These are phyloP conservation scores for Laterallus jamaicensis DNA, from an alignment of 2,113 vertebrate genomes.

Conservation along the genomic window DNA sequence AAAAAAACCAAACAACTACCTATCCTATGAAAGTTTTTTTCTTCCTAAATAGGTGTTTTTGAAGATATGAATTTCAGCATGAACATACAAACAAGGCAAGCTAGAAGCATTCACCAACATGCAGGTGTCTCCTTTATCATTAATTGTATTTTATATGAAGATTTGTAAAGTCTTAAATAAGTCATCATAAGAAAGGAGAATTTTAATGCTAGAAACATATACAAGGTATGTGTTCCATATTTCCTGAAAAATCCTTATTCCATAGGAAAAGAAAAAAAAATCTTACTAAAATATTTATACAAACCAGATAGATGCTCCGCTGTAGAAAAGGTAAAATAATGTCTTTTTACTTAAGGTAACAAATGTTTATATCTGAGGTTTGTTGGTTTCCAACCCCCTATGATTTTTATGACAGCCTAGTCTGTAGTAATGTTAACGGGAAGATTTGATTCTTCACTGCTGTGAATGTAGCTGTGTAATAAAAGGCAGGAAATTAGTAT, in stretches of 20 bases:
- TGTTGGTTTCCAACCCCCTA: fast-evolving
- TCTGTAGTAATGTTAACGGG: background rate
- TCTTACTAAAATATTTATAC: background rate
- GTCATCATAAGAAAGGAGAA: background rate
- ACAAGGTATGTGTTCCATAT: background rate
- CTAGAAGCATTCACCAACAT: background rate
- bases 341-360: background rate
- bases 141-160: background rate
- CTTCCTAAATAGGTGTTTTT: background rate
- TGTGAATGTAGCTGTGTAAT: background rate
- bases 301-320: background rate
- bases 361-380: background rate
- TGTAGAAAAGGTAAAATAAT: background rate
- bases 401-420: background rate
- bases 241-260: background rate
- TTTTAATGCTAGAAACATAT: background rate
- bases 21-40: background rate
- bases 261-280: background rate
- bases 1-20: background rate
- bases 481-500: background rate
- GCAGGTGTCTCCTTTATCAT: background rate
- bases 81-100: background rate
- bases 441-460: background rate
- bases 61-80: background rate
- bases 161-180: background rate